Evolutionary conservation across 2,888 invertebrate species (phyloP), one percentile per base, ranked within the genome.

Genomic region (Chironomus riparius): DNA sequence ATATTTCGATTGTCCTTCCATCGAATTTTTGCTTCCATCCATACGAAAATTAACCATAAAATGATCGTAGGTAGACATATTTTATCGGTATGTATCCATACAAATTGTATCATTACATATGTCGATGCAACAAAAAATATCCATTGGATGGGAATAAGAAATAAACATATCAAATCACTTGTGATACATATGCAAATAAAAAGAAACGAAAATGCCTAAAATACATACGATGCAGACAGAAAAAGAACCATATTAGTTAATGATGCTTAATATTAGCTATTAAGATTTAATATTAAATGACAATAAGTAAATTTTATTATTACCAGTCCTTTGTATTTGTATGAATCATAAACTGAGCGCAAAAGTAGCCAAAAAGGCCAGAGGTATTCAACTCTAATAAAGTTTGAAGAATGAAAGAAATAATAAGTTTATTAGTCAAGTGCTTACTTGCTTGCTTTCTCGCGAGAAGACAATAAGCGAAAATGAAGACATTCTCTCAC

Each of bases 301-400:
- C 18, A 65, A 18, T 38, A 4, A 38, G 10, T 38, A 18, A 65
- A 92, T 90, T 28, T 28, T 28, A 28, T 28, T 28, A 28, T 28
- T 83, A 95, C 95, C 89, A 97, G 88, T 85, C 98, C 97, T 88
- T 97, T 97, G 87, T 96, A 98, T 87, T 95, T 96, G 86, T 95
- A 97, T 80, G 97, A 96, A 86, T 98, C 97, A 86, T 97, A 95
- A 81, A 97, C 93, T 83, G 95, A 95, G 86, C 97, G 90, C 80
- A 97, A 87, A 82, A 98, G 89, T 81, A 98, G 90, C 94, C 97
- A 98, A 86, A 98, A 95, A 76, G 98, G 98, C 97, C 97, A 98
- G 83, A 98, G 89, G 87, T 97, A 97, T 88, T 98, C 98, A 87
- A 98, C 97, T 48, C 74, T 71, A 38, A 38, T 38, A 38, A 38